A percentile compares a stretch with the other conserved stretches of the same genome.
These are phyloP conservation scores for Philereme transversata DNA, from an alignment of 2,888 invertebrate genomes.

Conservation along the genomic window DNA sequence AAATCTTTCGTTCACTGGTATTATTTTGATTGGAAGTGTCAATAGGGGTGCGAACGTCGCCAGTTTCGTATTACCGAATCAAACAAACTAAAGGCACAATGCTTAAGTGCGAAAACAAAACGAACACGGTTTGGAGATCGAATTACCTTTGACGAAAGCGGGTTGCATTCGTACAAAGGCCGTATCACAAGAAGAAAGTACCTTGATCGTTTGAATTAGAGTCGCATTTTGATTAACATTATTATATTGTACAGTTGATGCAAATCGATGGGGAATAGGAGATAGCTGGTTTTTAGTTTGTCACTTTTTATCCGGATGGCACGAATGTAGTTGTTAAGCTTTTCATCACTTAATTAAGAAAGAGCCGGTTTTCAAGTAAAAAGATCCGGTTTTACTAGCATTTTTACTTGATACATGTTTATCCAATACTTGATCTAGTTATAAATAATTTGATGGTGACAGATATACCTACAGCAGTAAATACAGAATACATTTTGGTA, in stretches of 20 bases:
- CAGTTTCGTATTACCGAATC: slow-evolving; percentile 72
- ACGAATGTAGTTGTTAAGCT: too few relatives aligned
- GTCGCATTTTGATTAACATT: slow-evolving; percentile 17
- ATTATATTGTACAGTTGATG: slow-evolving; percentile 4
- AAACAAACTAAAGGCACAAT: slow-evolving; percentile 77
- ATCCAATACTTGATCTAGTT: too few relatives aligned
- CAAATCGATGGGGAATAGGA: slow-evolving; percentile 3
- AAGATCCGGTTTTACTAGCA: background rate
- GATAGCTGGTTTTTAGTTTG: slow-evolving; percentile 1
- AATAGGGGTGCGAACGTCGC: slow-evolving; percentile 75
- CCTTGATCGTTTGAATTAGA: slow-evolving; percentile 40
- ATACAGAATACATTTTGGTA: too few relatives aligned
- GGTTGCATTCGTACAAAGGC: slow-evolving; percentile 73
- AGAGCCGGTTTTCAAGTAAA: too few relatives aligned
- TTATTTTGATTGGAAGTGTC: slow-evolving; percentile 81
- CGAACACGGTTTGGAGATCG: slow-evolving; percentile 71
- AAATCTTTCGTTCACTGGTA: slow-evolving; percentile 50
- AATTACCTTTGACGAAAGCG: slow-evolving; percentile 77
- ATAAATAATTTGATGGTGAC: too few relatives aligned
- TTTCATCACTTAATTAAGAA: too few relatives aligned
- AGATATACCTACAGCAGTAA: too few relatives aligned
- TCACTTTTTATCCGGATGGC: background rate
- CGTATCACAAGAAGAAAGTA: slow-evolving; percentile 47
- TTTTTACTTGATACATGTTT: background rate
- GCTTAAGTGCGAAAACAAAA: slow-evolving; percentile 81